Evolutionary conservation across 2,113 vertebrate genomes (phyloP), one percentile per base, ranked within the genome.

Genomic region (Oncorhynchus mykiss): DNA sequence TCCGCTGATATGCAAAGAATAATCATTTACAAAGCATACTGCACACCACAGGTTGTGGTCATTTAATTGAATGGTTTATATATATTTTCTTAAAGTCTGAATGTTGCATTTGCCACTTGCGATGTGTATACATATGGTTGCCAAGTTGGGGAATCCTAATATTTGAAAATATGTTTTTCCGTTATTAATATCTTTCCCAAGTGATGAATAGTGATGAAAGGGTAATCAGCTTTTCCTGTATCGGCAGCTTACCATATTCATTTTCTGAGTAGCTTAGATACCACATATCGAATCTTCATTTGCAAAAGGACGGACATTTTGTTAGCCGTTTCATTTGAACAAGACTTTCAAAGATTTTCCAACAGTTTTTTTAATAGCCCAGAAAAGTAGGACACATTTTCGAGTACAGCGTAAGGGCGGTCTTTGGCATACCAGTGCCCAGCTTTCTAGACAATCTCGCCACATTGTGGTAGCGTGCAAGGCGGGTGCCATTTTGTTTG

Each of bases 401-500:
- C 7, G 2, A 22, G n/a, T 68, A 67, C 29, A 20, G 31, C n/a
- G 73, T 57, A 22, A 64, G 79, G 71, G 85, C 70, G 48, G 54
- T 48, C 64, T 49, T 84, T 84, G 80, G 75, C 80, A 82, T 84
- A 73, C 81, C 79, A 57, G 78, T 86, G 87, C 88, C 87, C 90
- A 82, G 81, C 81, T 54, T 18, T 87, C 84, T 25, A 87, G 86
- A 92, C 91, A 90, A 92, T 92, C 90, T 88, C 86, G 90, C 81
- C 90, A 88, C 91, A 89, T 91, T 92, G 84, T 91, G 90, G 85
- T 86, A 88, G 87, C 82, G 78, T 86, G 92, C 89, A 78, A 93
- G 93, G 93, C 87, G 92, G 39, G 92, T 96, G 95, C 98, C 98
- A 99, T 99, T 98, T 99, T 99, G 96, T 97, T 96, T 93, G 93